Evolutionary conservation across 2,888 invertebrate genomes (phyloP), one percentile per base, ranked within the genome.

Genomic region (Acrobasis consociella): DNA sequence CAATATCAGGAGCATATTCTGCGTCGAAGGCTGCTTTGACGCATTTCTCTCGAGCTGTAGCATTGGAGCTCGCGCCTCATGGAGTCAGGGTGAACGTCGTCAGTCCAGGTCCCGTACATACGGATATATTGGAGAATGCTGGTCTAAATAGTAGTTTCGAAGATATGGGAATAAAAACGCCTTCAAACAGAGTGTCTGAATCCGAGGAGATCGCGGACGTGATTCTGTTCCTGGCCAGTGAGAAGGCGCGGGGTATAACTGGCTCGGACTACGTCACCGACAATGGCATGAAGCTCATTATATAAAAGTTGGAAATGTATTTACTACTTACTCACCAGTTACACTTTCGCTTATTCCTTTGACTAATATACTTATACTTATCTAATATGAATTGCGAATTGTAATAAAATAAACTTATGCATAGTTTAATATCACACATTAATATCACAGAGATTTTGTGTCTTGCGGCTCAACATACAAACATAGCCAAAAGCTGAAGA

Each of bases 1-100:
- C 7, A 31, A 0, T 60, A 9, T 46, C 69, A 73, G 7, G 72
- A 69, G 42, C 70, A 0, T 81, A 81, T 46, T 46, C 60, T 37
- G 53, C 69, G 5, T 77, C 80, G 0, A 83, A 82, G 61, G 81
- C 81, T 5, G 80, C 67, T 0, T 31, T 83, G 13, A 67, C 75
- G 61, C 75, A 77, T 46, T 83, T 83, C 39, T 71, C 80, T 0
- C 67, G 72, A 49, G 65, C 69, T 5, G 68, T 67, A 11, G 83
- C 82, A 1, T 81, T 97, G 53, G 98, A 97, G 75, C 82, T 97
- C 49, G 96, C 95, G 31, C 67, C 92, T 0, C 94, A 94, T 76
- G 94, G 95, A 65, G 96, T 98, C 0, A 93, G 98, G 58, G 97
- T 97, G 0, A 82, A 83, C 52, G 63, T 70, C 1, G 65, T 81